Conservation (phyloP, 1,140 invertebrate genomes). For the Temnothorax longispinosus region DNA sequence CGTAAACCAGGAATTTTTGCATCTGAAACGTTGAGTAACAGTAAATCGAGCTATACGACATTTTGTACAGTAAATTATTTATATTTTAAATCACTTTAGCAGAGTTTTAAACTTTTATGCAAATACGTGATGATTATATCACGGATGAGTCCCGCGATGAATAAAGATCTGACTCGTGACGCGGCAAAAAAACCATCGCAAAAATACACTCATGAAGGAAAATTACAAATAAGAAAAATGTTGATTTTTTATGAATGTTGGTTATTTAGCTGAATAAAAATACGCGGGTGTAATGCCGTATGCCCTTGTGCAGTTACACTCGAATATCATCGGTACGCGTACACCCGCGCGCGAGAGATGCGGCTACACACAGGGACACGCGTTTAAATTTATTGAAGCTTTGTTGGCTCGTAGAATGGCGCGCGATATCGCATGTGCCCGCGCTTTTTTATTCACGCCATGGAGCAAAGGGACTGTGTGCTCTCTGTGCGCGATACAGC, state of each 20-base stretch:
- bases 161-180: not conserved
- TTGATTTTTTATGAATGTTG: not conserved
- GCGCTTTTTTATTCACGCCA: slow-evolving; percentile 41
- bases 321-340: slow-evolving; percentile 21
- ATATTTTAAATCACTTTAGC: not conserved
- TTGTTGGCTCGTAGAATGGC: slow-evolving; percentile 12
- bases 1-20: not conserved
- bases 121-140: not conserved
- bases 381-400: slow-evolving; percentile 55
- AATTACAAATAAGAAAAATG: slow-evolving; percentile 10
- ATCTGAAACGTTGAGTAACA: not conserved
- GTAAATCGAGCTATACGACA: not conserved
- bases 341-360: not conserved
- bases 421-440: not conserved
- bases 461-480: slow-evolving; percentile 13
- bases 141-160: not conserved
- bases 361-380: not conserved
- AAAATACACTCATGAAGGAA: not conserved
- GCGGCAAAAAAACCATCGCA: not conserved
- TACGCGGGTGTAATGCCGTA: not conserved
- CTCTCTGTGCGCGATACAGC: slow-evolving; percentile 11
- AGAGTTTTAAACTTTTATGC: not conserved
- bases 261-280: not conserved
- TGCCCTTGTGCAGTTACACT: not conserved
- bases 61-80: not conserved